Percentiles rank a stretch among this genome's conserved stretches.
Conservation (phyloP, 2,797 vertebrate genomes). For the Rhinoraja longicauda region DNA sequence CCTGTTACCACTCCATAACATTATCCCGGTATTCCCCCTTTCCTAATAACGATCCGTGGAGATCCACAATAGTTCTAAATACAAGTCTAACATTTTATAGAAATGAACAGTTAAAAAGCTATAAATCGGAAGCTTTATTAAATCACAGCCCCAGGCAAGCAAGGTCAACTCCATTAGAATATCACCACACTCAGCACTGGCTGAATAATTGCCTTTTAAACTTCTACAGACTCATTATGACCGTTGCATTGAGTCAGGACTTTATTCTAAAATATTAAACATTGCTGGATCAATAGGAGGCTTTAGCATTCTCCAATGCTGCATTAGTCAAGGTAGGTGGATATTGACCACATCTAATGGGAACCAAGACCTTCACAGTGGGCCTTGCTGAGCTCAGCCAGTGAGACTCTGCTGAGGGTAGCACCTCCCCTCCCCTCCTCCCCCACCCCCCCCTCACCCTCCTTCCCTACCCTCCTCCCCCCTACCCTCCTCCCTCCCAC, state of each 20-base stretch:
- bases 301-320: neutral
- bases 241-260: neutral
- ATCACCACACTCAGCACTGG: neutral
- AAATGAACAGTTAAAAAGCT: neutral
- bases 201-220: neutral
- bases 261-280: constrained; percentile 34
- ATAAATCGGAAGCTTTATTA: neutral
- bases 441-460: no score
- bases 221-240: neutral
- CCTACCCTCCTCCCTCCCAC: no score
- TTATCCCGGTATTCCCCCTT: neutral
- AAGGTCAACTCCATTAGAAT: neutral
- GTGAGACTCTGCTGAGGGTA: neutral
- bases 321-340: neutral
- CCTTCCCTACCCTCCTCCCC: no score
- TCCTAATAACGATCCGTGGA: no score
- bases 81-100: neutral
- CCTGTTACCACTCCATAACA: no score
- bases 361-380: no score
- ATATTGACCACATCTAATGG: neutral
- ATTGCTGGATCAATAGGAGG: neutral
- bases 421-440: no score
- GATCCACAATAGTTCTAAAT: neutral
- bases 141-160: neutral
- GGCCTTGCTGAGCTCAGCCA: neutral